A percentile compares a stretch with the other conserved stretches of the same genome.
These are phyloP conservation scores for Aphidoletes aphidimyza DNA, from an alignment of 2,888 invertebrate species.

Conservation along the genomic window DNA sequence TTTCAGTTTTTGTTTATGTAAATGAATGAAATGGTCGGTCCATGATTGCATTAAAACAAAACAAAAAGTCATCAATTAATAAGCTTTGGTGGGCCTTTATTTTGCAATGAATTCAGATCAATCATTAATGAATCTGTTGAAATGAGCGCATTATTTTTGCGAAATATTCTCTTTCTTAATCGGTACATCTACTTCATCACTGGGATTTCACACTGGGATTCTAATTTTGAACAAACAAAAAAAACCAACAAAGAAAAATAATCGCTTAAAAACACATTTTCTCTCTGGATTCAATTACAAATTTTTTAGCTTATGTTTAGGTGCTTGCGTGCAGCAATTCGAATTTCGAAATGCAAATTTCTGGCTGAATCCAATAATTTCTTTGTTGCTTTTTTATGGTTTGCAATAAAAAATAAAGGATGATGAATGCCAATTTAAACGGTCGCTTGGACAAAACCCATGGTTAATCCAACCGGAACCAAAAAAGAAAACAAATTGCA, in stretches of 20 bases:
- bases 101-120: neutral
- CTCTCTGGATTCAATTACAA: neutral
- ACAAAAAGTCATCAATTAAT: constrained; percentile 1
- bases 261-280: no score
- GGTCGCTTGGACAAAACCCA: neutral
- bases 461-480: neutral
- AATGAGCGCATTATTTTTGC: neutral
- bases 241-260: no score
- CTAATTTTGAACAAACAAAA: neutral
- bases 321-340: constrained; percentile 44
- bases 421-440: neutral
- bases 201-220: neutral
- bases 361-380: no score
- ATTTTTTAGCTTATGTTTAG: constrained; percentile 8
- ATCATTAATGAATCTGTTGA: no score
- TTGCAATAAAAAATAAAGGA: neutral
- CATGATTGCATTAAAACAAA: no score
- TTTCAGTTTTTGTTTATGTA: no score
- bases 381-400: neutral
- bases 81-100: neutral
- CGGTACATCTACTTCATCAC: neutral
- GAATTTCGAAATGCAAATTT: constrained; percentile 26
- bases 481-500: no score
- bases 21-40: no score
- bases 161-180: neutral